phyloP scores from a whole-genome alignment of 2,888 invertebrate genomes.

The Philopedon plagiatum region DNA sequence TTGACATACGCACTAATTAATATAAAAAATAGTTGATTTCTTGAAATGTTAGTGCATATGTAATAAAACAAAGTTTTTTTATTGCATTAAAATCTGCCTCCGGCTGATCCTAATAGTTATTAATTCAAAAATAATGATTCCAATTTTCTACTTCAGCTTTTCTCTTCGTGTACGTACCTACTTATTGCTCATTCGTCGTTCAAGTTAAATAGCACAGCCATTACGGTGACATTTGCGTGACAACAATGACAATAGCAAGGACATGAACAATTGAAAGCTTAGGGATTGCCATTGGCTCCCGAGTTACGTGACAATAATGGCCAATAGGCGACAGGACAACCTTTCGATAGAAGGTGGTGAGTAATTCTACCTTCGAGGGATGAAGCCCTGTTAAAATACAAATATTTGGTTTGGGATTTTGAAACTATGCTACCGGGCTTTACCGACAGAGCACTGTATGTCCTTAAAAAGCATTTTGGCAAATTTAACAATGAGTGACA shows the following conservation, averaged over 20 bases:
- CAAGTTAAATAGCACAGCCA: slow-evolving; percentile 46
- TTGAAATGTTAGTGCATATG: too few species aligned
- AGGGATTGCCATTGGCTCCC: slow-evolving; percentile 60
- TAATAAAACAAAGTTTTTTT: too few species aligned
- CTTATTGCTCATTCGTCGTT: background rate
- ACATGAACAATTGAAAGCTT: slow-evolving; percentile 62
- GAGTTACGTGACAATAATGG: slow-evolving; percentile 63
- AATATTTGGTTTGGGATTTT: slow-evolving; percentile 47
- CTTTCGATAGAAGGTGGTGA: slow-evolving; percentile 40
- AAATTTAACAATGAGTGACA: slow-evolving; percentile 63
- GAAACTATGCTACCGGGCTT: slow-evolving; percentile 39
- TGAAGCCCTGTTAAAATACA: slow-evolving; percentile 42
- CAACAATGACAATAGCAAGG: slow-evolving; percentile 64
- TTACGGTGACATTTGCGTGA: slow-evolving; percentile 61
- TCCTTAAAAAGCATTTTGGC: slow-evolving; percentile 48
- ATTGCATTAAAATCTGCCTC: too few species aligned
- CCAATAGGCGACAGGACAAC: slow-evolving; percentile 60
- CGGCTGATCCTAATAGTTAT: too few species aligned
- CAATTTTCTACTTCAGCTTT: too few species aligned
- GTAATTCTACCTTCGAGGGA: slow-evolving; percentile 44
- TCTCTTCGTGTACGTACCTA: background rate
- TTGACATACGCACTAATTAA: too few species aligned
- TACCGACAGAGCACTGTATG: slow-evolving; percentile 24
- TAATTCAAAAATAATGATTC: too few species aligned
- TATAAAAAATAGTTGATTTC: too few species aligned